These are phyloP conservation scores for Epinephelus awoara DNA, from an alignment of 2,797 vertebrate genomes.

Conservation along the genomic window DNA sequence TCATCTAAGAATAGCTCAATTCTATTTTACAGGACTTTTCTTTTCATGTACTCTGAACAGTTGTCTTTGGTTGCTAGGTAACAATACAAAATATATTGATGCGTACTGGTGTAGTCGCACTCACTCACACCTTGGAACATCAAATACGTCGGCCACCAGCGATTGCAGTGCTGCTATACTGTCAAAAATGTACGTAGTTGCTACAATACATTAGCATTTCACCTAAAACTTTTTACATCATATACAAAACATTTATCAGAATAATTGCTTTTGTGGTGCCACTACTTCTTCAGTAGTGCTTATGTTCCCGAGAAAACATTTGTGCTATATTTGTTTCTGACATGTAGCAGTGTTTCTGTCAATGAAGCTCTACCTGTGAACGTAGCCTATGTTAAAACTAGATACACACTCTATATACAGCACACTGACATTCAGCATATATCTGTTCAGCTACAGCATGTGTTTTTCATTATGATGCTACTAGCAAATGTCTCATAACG, in stretches of 20 bases:
- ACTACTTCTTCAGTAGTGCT: conserved; percentile 81
- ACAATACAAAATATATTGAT: conserved; percentile 40
- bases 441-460: conserved; percentile 52
- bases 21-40: conserved; percentile 75
- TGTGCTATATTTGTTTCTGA: conserved; percentile 76
- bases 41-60: conserved; percentile 41
- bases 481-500: conserved; percentile 55
- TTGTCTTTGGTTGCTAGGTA: conserved; percentile 76
- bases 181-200: conserved; percentile 47
- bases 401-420: conserved; percentile 74
- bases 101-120: conserved; percentile 24
- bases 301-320: conserved; percentile 73
- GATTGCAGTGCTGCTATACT: conserved; percentile 40
- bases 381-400: conserved; percentile 78
- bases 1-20: conserved; percentile 75
- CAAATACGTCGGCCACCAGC: conserved; percentile 42
- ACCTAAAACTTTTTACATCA: conserved; percentile 87
- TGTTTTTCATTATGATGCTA: conserved; percentile 44
- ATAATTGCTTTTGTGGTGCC: conserved; percentile 83
- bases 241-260: conserved; percentile 85
- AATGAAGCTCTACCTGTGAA: conserved; percentile 65
- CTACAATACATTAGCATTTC: conserved; percentile 76
- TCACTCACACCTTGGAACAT: conserved; percentile 32
- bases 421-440: conserved; percentile 65
- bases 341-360: conserved; percentile 60